Percentiles rank a stretch among this genome's conserved stretches.
Evolutionary conservation across 2,113 vertebrate species (phyloP).

Genomic region (Panurus biarmicus): DNA sequence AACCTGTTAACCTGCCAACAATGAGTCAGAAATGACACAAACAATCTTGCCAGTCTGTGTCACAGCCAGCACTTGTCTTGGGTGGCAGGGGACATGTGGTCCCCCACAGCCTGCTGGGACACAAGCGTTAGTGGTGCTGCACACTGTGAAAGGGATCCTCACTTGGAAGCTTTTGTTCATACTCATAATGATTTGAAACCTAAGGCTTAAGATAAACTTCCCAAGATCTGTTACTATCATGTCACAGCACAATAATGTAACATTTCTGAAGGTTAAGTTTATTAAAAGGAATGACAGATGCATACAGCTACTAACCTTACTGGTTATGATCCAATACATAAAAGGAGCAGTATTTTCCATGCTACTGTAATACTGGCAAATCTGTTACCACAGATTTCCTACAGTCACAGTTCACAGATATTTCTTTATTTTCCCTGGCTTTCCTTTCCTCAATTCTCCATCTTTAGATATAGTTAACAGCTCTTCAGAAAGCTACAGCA

Average conservation of each 20-base stretch:
- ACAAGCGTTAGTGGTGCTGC: background rate
- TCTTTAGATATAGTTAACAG: background rate
- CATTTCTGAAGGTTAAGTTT: background rate
- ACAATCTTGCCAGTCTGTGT: background rate
- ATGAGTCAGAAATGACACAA: background rate
- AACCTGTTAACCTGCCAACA: background rate
- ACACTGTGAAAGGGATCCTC: background rate
- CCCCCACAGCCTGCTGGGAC: background rate
- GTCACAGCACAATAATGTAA: background rate
- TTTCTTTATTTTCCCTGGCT: background rate
- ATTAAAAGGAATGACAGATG: background rate
- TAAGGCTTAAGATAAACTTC: background rate
- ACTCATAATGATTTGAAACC: background rate
- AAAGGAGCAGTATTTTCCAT: background rate
- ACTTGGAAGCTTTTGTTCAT: background rate
- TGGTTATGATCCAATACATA: background rate
- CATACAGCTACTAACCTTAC: background rate
- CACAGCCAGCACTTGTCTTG: background rate
- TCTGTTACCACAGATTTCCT: background rate
- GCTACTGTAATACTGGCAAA: background rate
- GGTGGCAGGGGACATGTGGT: accelerated
- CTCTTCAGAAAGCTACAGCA: background rate
- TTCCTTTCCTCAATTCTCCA: background rate
- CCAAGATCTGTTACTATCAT: background rate
- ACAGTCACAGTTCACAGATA: background rate